Evolutionary conservation across 2,888 invertebrate species (phyloP).

Genomic region (Thereva unica): DNA sequence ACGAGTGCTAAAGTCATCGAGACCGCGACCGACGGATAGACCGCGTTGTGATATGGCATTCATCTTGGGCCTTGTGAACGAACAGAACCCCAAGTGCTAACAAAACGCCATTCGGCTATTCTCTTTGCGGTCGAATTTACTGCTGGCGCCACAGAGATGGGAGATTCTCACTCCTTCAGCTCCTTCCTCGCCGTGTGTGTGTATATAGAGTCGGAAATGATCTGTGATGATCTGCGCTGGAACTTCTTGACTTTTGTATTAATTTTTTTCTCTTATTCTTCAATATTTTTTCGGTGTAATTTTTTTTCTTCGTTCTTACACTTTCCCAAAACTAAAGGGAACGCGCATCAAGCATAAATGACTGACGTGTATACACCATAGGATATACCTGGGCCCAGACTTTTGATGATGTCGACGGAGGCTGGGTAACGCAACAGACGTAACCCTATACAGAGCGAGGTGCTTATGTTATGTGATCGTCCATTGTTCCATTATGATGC

Average conservation of each 20-base stretch:
- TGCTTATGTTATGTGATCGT: no score
- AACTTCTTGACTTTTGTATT: neutral
- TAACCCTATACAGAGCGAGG: no score
- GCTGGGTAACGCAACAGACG: no score
- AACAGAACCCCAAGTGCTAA: slow-evolving; percentile 16
- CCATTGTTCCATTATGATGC: no score
- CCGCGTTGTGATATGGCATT: slow-evolving; percentile 15
- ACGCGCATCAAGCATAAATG: no score
- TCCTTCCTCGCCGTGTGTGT: slow-evolving; percentile 1
- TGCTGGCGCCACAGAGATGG: slow-evolving; percentile 24
- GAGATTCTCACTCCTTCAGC: slow-evolving; percentile 17
- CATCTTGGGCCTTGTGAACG: slow-evolving; percentile 7
- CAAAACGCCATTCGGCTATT: slow-evolving; percentile 28
- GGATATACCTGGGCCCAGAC: no score
- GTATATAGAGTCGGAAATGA: slow-evolving; percentile 15
- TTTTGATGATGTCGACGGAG: no score
- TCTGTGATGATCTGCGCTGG: slow-evolving; percentile 1
- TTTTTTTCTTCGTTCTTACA: no score
- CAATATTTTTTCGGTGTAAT: neutral
- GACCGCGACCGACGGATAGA: neutral
- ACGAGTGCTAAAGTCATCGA: slow-evolving; percentile 15
- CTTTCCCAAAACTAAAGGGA: no score
- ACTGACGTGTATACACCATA: no score
- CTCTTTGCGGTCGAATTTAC: slow-evolving; percentile 23
- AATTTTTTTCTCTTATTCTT: slow-evolving; percentile 5